Evolutionary conservation across 2,888 invertebrate species (phyloP).

Genomic region (Catocala sponsa): DNA sequence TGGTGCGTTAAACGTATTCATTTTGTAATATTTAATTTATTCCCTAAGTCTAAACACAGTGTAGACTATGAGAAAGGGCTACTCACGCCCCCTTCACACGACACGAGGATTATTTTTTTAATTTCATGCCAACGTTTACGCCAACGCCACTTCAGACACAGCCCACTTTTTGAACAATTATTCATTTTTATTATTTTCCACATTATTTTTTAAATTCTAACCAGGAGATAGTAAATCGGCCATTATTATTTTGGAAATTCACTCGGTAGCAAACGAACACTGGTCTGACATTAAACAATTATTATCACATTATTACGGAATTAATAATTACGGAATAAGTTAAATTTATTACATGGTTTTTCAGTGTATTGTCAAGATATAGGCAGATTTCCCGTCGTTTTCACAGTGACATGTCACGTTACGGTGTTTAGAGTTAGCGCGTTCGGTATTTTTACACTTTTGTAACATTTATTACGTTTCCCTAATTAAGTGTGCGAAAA

Average conservation of each 20-base stretch:
- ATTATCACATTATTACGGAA: slow-evolving; percentile 49
- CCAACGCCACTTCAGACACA: slow-evolving; percentile 84
- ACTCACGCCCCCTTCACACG: slow-evolving; percentile 41
- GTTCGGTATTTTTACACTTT: slow-evolving; percentile 48
- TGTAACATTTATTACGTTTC: slow-evolving; percentile 40
- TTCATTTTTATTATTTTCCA: slow-evolving; percentile 74
- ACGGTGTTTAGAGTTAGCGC: slow-evolving; percentile 53
- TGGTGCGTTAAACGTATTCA: slow-evolving; percentile 84
- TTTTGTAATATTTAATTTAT: slow-evolving; percentile 61
- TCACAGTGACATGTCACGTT: slow-evolving; percentile 58
- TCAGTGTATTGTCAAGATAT: slow-evolving; percentile 55
- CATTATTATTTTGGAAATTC: slow-evolving; percentile 65
- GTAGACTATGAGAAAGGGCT: slow-evolving; percentile 53
- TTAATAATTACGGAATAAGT: slow-evolving; percentile 25
- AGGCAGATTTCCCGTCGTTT: slow-evolving; percentile 47
- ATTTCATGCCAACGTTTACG: slow-evolving; percentile 79
- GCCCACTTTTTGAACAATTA: slow-evolving; percentile 71
- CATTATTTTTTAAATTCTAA: slow-evolving; percentile 66
- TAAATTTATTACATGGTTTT: slow-evolving; percentile 45
- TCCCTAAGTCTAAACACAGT: slow-evolving; percentile 46
- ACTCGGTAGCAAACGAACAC: slow-evolving; percentile 45
- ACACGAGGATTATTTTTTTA: slow-evolving; percentile 50
- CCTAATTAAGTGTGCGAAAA: slow-evolving; percentile 37
- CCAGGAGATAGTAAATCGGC: slow-evolving; percentile 75
- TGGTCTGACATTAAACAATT: slow-evolving; percentile 50